Evolutionary conservation across 2,113 vertebrate genomes (phyloP), one percentile per base, ranked within the genome.

Genomic region (Mus pahari): DNA sequence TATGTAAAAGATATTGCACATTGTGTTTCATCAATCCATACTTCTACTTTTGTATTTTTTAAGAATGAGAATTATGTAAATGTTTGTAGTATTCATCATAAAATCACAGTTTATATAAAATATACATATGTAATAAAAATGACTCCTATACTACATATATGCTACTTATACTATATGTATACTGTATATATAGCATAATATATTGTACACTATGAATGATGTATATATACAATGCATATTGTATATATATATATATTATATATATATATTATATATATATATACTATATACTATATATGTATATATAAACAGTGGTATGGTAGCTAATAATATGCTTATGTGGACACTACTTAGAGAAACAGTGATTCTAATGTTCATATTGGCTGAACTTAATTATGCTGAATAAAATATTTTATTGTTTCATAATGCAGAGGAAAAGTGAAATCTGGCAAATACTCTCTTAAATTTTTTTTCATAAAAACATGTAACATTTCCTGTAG

Each of bases 381-480:
- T 53, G 89, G 24, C 14, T 11, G 22, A 53, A 79, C 1, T 92
- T 53, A 48, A 2, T 73, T 74, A 74, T 82, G 9, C 16, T 79
- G 55, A 94, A 28, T 89, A 2, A 53, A 73, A 91, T 92, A 33
- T 75, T 79, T 92, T 92, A 86, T 83, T 82, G 12, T 91, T 92
- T 90, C 39, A 75, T 91, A 24, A 26, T 58, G 83, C 26, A 95
- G 50, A 84, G 48, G 20, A 83, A 84, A 81, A 5, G 9, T 60
- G 66, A 62, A 24, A 89, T 88, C 88, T 84, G 19, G 60, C 90
- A 24, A 90, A 4, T 68, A 33, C 8, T 36, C 50, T 26, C 8
- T 71, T 82, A 82, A 92, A 2, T 33, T 55, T 90, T 82, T 87
- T 95, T 78, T 90, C 9, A 55, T 86, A 39, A 88, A 96, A 95